Evolutionary conservation across 64 coral and sea anemone genomes (phyloP), one percentile per base, ranked within the genome.

Genomic region (Montipora cactus): DNA sequence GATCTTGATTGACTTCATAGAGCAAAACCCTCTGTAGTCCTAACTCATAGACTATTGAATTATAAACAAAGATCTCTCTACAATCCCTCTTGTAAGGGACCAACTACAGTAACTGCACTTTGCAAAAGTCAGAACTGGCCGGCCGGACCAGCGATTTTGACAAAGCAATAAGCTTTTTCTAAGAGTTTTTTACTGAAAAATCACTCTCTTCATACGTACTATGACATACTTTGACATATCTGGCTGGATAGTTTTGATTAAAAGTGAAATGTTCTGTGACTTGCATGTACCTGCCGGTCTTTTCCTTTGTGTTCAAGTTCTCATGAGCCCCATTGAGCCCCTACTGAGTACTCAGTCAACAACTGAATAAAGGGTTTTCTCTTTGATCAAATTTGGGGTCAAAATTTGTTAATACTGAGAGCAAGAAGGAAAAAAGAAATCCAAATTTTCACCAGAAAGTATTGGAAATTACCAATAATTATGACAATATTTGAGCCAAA

Each of bases 41-140:
- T 69, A 69, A 69, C 67, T 69, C 67, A 69, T 69, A 69, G 67
- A 69, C 67, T 69, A 21, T 69, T 69, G 67, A 69, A 69, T 69
- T 69, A 69, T 69, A 69, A 5, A 69, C 67, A 69, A 69, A 69
- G 8, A 3, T 69, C 67, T 69, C 67, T 69, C 67, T 69, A 69
- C 67, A 69, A 69, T 69, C 67, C 67, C 67, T 2, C 7, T 69
- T 69, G 67, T 69, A 69, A 69, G 67, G 67, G 67, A 69, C 7
- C 67, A 69, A 69, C 67, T 69, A 69, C 67, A 69, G 67, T 69
- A 69, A 69, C 67, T 69, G 67, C 67, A 69, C 67, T 69, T 69
- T 69, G 67, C 13, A 69, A 69, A 69, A 69, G 67, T 69, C 52
- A 55, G 3, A 55, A 55, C 52, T 55, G 52, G 4, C 52, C 10